A percentile compares a stretch with the other conserved stretches of the same genome.
phyloP scores from a whole-genome alignment of 2,888 invertebrate species.

The Hirtodrosophila cameraria region DNA sequence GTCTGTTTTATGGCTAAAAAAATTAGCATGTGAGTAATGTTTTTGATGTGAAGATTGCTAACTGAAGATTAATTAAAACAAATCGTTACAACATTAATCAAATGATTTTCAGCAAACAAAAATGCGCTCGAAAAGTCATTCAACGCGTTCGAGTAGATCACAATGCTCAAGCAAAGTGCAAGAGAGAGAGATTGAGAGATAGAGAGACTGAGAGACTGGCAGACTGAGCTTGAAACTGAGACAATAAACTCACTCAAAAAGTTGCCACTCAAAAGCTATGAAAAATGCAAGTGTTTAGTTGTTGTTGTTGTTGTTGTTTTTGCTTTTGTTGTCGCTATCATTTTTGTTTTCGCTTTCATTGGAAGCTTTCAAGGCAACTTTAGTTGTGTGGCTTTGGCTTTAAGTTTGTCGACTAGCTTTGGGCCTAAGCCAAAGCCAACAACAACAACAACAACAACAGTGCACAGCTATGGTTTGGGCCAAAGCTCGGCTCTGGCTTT shows the following conservation, averaged over 20 bases:
- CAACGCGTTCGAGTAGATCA: slow-evolving; percentile 46
- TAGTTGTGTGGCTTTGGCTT: slow-evolving; percentile 37
- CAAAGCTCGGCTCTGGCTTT: slow-evolving; percentile 62
- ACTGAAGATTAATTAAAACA: slow-evolving; percentile 63
- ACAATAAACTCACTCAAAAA: slow-evolving; percentile 37
- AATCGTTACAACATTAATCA: slow-evolving; percentile 74
- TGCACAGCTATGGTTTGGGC: slow-evolving; percentile 49
- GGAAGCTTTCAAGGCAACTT: slow-evolving; percentile 75
- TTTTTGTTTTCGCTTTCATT: slow-evolving; percentile 78
- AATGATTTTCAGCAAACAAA: slow-evolving; percentile 44
- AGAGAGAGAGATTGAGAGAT: not conserved
- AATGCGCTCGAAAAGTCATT: slow-evolving; percentile 66
- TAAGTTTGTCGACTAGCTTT: slow-evolving; percentile 42
- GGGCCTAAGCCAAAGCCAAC: slow-evolving; percentile 17
- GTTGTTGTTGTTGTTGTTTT: slow-evolving; percentile 15
- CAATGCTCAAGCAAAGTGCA: not conserved
- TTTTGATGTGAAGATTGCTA: slow-evolving; percentile 48
- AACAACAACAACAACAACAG: slow-evolving; percentile 6
- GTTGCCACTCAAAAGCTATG: slow-evolving; percentile 50
- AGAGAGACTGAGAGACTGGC: slow-evolving; percentile 1
- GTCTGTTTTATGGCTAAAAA: slow-evolving; percentile 39
- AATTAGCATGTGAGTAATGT: slow-evolving; percentile 40
- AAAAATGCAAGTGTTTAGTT: slow-evolving; percentile 74
- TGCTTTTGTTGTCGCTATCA: slow-evolving; percentile 23
- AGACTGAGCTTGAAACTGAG: no score